Evolutionary conservation across 1,140 invertebrate genomes (phyloP).

Genomic region (Reticulitermes speratus): DNA sequence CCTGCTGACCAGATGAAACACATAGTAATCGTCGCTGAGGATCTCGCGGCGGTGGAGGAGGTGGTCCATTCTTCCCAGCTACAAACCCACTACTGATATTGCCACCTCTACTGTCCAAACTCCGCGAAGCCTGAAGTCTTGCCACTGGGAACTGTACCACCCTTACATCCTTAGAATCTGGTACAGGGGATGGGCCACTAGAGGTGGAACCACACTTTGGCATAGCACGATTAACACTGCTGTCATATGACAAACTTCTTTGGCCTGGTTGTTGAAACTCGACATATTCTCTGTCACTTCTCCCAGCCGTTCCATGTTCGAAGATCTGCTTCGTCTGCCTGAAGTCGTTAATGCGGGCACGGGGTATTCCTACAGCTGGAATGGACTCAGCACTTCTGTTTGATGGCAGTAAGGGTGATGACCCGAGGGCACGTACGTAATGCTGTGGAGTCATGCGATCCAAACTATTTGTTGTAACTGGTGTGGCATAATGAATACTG

Average conservation of each 20-base stretch:
- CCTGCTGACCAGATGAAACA: neutral
- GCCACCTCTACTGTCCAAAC: neutral
- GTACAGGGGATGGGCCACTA: neutral
- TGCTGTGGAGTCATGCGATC: neutral
- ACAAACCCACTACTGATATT: slow-evolving; percentile 20
- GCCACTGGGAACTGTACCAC: slow-evolving; percentile 29
- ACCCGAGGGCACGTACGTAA: neutral
- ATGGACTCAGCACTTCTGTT: neutral
- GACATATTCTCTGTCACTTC: neutral
- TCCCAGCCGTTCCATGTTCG: neutral
- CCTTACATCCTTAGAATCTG: neutral
- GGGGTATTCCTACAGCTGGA: neutral
- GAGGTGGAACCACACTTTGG: neutral
- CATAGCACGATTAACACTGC: slow-evolving; percentile 37
- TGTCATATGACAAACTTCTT: slow-evolving; percentile 40
- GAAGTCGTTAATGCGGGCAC: neutral
- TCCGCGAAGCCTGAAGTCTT: neutral
- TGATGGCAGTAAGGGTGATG: neutral
- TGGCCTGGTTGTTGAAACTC: neutral
- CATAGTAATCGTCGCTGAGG: slow-evolving; percentile 55
- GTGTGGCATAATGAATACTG: neutral
- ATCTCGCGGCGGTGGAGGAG: slow-evolving; percentile 69
- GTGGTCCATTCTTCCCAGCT: slow-evolving; percentile 51
- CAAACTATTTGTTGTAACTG: neutral
- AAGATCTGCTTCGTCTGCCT: neutral